These are phyloP conservation scores for Phalacrocorax brasilianus DNA, from an alignment of 2,113 vertebrate species.

Conservation along the genomic window DNA sequence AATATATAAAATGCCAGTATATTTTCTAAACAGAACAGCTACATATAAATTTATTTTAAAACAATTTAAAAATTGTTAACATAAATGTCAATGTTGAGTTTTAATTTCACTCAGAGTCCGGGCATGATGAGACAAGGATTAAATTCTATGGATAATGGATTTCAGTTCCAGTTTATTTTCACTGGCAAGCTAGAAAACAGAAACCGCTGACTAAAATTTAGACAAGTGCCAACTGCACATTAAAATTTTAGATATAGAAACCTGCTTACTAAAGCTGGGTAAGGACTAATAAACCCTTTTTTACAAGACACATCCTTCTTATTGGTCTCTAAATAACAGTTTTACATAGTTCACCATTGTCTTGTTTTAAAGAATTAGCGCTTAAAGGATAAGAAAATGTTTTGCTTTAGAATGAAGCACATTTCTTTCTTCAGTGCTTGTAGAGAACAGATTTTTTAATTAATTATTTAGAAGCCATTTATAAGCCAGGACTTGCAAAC, in stretches of 20 bases:
- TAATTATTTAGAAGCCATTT: constrained; percentile 73
- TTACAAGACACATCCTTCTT: not conserved
- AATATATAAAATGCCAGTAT: not conserved
- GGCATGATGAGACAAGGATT: not conserved
- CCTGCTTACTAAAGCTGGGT: not conserved
- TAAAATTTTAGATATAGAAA: constrained; percentile 20
- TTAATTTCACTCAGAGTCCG: not conserved
- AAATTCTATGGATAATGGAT: not conserved
- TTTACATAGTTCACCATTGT: not conserved
- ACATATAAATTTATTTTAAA: not conserved
- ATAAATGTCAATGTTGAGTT: not conserved
- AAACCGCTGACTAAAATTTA: constrained; percentile 34
- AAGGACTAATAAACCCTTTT: constrained; percentile 24
- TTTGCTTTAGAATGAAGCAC: constrained; percentile 47
- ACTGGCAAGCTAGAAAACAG: not conserved
- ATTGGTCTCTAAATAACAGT: not conserved
- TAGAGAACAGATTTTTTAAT: constrained; percentile 61
- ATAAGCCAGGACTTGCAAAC: constrained; percentile 41
- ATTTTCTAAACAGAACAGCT: not conserved
- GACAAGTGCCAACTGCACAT: not conserved
- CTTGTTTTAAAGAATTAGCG: constrained; percentile 5
- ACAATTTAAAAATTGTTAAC: not conserved
- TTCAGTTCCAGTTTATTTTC: constrained; percentile 8
- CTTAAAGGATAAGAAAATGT: constrained; percentile 42
- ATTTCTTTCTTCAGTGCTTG: constrained; percentile 29